phyloP scores from a whole-genome alignment of 2,888 invertebrate genomes.

The Ypsolopha sequella region DNA sequence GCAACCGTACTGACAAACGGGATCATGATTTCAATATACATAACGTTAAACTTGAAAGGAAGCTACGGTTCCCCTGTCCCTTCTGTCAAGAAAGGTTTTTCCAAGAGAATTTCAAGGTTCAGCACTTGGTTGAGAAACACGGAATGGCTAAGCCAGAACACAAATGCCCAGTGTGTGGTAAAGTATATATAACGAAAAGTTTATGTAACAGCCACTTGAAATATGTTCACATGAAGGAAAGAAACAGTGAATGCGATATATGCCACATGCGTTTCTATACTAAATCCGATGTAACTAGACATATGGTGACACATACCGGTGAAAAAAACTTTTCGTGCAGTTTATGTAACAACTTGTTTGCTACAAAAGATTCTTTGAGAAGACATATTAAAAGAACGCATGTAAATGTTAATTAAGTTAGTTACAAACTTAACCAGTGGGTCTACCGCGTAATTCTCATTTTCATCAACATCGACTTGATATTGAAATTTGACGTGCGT shows the following conservation, averaged over 20 bases:
- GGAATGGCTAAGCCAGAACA: conserved; percentile 37
- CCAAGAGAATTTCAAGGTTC: conserved; percentile 34
- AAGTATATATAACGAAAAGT: conserved; percentile 45
- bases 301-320: conserved; percentile 22
- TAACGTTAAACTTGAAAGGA: conserved; percentile 24
- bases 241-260: conserved; percentile 38
- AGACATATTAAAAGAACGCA: conserved; percentile 46
- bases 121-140: conserved; percentile 42
- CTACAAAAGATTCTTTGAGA: conserved; percentile 45
- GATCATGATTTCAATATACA: conserved; percentile 18
- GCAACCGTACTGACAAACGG: conserved; percentile 21
- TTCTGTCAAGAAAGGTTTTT: conserved; percentile 38
- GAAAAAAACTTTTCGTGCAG: conserved; percentile 6
- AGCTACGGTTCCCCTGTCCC: conserved; percentile 37
- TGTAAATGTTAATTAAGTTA: conserved; percentile 9
- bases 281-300: conserved; percentile 20
- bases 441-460: too few relatives aligned
- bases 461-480: too few relatives aligned
- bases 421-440: too few relatives aligned
- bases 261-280: conserved; percentile 19
- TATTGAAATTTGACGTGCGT: too few relatives aligned
- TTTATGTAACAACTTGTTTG: conserved; percentile 27
- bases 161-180: conserved; percentile 36
- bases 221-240: conserved; percentile 49
- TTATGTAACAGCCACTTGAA: conserved; percentile 49